Base-by-base conservation (phyloP, 1,140 invertebrate species). In the Lordiphosa clarofinis region DNA sequence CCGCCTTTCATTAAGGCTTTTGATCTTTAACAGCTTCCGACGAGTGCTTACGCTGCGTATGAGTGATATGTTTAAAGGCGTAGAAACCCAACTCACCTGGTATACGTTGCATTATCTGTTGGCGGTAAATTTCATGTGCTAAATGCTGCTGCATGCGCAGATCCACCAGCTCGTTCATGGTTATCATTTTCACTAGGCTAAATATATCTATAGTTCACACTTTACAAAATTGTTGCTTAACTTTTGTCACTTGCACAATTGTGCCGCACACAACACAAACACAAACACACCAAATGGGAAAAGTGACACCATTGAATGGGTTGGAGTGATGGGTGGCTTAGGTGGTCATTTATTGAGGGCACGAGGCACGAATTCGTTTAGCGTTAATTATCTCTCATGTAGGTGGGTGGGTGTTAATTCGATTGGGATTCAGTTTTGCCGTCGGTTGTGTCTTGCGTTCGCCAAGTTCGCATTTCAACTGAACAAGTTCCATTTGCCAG, bases 21-120 rank as follows among this genome's bases (percentile, higher is more conserved):
- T 82, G 76, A 82, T 53, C 55, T 24, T 56, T 65, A 82, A 82
- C 56, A 76, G 60, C 68, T 54, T 28, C 31, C 15, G 53, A 6
- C 1, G n/a, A 24, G 21, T 21, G 40, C 10, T 9, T 50, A 58
- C 35, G 48, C 40, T 50, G 42, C 59, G 64, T 46, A 63, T 73
- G 53, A 19, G 63, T 58, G 39, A 76, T 76, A 5, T 47, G 24
- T 1, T 0, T 21, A 11, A 11, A 35, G n/a, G 8, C 3, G 19
- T 15, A 50, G 4, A n/a, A 24, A 4, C 1, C 10, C 9, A 37
- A 61, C 82, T 79, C 65, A 89, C 88, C 88, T 40, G 88, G 88
- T 59, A 89, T 89, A 15, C 88, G 79, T 56, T 89, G 88, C 87
- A 89, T 87, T 44, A 89, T 89, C 70, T 89, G 88, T 53, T 89